Evolutionary conservation across 2,797 vertebrate genomes (phyloP).

Genomic region (Borostomias antarcticus): DNA sequence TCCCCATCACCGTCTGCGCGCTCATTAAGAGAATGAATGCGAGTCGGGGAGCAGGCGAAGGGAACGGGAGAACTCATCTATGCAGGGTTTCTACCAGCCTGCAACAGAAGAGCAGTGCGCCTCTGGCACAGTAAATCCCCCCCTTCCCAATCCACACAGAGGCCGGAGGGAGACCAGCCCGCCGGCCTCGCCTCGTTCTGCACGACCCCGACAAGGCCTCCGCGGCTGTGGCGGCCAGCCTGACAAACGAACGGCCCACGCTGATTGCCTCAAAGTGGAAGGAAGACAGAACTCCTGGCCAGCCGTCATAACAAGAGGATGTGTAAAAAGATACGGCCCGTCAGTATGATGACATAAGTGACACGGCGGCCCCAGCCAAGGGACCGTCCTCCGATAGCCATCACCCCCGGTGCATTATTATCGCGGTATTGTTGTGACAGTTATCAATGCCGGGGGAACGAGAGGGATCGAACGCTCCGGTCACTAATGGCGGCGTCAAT

Average conservation of each 20-base stretch:
- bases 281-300: not conserved
- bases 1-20: too few relatives aligned
- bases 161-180: constrained; percentile 6
- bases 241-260: not conserved
- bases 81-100: not conserved
- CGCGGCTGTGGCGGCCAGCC: not conserved
- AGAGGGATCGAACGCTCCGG: not conserved
- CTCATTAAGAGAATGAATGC: too few relatives aligned
- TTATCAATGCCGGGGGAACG: not conserved
- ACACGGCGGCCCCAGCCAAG: not conserved
- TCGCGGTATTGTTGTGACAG: constrained; percentile 6
- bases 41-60: not conserved
- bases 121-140: constrained; percentile 3
- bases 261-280: constrained; percentile 9
- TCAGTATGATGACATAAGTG: not conserved
- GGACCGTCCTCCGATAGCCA: not conserved
- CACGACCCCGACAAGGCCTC: not conserved
- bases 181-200: not conserved
- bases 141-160: constrained; percentile 3
- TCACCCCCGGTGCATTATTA: not conserved
- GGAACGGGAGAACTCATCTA: not conserved
- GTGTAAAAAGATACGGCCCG: not conserved
- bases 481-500: constrained; percentile 5
- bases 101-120: constrained; percentile 3
- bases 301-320: not conserved